Evolutionary conservation across 1,140 invertebrate genomes (phyloP).

Genomic region (Drosophila sucinea): DNA sequence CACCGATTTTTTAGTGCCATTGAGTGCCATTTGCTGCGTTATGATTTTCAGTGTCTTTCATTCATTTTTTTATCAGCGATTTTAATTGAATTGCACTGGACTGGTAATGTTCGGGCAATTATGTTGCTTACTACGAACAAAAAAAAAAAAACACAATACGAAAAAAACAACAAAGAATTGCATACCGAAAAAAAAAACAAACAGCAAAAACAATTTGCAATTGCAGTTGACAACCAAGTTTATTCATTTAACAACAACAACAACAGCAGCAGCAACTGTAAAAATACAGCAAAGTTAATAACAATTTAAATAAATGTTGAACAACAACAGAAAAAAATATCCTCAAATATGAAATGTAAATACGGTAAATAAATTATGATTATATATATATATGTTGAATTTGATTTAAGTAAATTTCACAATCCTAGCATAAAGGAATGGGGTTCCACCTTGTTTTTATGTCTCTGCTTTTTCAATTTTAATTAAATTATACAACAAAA

Average conservation of each 20-base stretch:
- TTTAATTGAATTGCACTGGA: slow-evolving; percentile 59
- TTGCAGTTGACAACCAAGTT: slow-evolving; percentile 54
- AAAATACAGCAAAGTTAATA: slow-evolving; percentile 16
- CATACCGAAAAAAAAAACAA: slow-evolving; percentile 19
- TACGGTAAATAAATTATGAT: slow-evolving; percentile 47
- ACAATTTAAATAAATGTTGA: slow-evolving; percentile 22
- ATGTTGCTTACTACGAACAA: slow-evolving; percentile 34
- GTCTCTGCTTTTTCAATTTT: slow-evolving; percentile 9
- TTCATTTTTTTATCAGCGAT: slow-evolving; percentile 36
- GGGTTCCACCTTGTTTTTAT: background rate
- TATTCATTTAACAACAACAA: slow-evolving; percentile 48
- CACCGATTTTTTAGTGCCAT: background rate
- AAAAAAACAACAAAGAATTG: slow-evolving; percentile 27
- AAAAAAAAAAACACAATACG: slow-evolving; percentile 23
- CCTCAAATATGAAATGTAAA: slow-evolving; percentile 38
- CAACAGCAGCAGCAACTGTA: background rate
- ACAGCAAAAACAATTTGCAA: slow-evolving; percentile 28
- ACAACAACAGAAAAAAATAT: slow-evolving; percentile 11
- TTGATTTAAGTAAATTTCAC: slow-evolving; percentile 56
- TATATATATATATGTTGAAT: slow-evolving; percentile 60
- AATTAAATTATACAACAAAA: slow-evolving; percentile 38
- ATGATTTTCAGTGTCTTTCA: slow-evolving; percentile 32
- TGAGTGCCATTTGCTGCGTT: slow-evolving; percentile 50
- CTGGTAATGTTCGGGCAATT: slow-evolving; percentile 57
- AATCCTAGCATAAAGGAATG: slow-evolving; percentile 33